Conservation (phyloP, 2,113 vertebrate genomes). For the Pteronura brasiliensis region DNA sequence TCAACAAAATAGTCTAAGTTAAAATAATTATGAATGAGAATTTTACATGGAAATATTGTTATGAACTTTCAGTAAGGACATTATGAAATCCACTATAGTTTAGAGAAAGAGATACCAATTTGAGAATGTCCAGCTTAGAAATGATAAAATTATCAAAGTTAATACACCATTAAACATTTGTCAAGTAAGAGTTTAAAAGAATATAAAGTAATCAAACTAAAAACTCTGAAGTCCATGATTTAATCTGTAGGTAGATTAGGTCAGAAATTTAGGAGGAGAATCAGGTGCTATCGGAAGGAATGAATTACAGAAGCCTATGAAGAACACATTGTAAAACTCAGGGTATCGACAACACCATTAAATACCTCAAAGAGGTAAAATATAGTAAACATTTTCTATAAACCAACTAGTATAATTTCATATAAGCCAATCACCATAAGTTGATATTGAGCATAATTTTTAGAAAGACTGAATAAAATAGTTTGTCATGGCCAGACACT, state of each 20-base stretch:
- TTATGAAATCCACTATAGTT: background rate
- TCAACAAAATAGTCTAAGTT: background rate
- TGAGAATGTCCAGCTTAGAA: background rate
- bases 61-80: background rate
- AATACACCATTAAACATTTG: background rate
- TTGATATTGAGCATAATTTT: background rate
- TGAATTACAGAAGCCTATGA: background rate
- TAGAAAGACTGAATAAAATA: background rate
- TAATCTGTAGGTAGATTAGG: background rate
- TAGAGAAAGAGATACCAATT: background rate
- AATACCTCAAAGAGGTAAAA: background rate
- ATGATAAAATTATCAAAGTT: constrained; percentile 3
- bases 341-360: background rate
- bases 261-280: background rate
- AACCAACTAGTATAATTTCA: background rate
- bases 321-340: background rate
- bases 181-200: background rate
- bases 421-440: background rate
- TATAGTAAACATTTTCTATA: background rate
- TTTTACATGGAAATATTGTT: constrained; percentile 1
- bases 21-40: background rate
- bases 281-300: background rate
- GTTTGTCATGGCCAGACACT: background rate
- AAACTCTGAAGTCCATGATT: background rate
- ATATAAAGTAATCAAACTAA: background rate